Percentiles rank a stretch among this genome's conserved stretches.
These are phyloP conservation scores for Indri indri DNA, from an alignment of 2,113 vertebrate species.

Conservation along the genomic window DNA sequence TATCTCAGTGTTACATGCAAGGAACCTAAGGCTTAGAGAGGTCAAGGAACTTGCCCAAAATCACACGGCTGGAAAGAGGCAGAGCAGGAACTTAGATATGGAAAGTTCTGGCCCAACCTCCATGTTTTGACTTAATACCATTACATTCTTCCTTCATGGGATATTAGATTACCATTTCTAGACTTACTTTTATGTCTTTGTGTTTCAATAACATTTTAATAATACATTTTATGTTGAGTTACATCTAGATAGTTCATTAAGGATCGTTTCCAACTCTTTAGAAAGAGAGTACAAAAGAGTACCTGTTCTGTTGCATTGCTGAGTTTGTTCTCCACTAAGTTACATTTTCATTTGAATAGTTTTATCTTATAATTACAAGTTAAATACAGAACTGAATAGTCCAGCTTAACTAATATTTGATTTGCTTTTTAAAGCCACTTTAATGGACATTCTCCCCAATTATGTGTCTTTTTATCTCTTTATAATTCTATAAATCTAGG, in stretches of 20 bases:
- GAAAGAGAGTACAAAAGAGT: not conserved
- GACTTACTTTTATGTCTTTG: not conserved
- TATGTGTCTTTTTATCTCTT: slow-evolving; percentile 1
- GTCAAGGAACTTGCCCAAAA: not conserved
- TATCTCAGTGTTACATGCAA: not conserved
- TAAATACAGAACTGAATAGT: not conserved
- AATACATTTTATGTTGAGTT: not conserved
- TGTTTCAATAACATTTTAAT: not conserved
- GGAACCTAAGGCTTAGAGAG: not conserved
- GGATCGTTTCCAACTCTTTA: not conserved
- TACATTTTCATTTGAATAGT: not conserved
- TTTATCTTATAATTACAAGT: not conserved
- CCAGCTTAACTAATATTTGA: not conserved
- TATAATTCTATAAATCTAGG: slow-evolving; percentile 1
- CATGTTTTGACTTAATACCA: not conserved
- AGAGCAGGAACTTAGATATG: not conserved
- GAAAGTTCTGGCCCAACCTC: not conserved
- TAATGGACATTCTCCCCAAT: not conserved
- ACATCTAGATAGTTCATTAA: not conserved
- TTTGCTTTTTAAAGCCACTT: not conserved
- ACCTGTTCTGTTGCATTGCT: not conserved
- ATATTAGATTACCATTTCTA: not conserved
- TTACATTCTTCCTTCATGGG: not conserved
- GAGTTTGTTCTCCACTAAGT: not conserved
- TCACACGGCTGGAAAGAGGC: not conserved